Conservation (phyloP, 2,888 invertebrate species). For the Holacanthella duospinosa region DNA sequence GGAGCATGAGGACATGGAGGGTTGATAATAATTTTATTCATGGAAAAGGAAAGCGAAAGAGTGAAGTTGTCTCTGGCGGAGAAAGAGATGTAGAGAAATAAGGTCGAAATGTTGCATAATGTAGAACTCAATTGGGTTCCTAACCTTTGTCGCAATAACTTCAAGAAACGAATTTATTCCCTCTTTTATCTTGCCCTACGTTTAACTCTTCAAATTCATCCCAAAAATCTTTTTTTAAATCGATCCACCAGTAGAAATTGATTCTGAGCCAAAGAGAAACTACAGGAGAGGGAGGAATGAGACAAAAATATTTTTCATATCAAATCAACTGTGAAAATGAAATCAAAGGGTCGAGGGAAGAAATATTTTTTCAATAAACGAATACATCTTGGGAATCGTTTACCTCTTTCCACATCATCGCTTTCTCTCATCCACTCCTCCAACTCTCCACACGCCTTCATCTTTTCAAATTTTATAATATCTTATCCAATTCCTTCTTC, state of each 20-base stretch:
- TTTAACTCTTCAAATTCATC: neutral
- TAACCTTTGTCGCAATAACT: constrained; percentile 1
- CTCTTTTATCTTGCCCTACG: neutral
- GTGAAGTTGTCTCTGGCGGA: neutral
- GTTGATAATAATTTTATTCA: constrained; percentile 11
- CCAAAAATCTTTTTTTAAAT: constrained; percentile 9
- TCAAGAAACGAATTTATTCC: neutral
- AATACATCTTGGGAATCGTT: constrained; percentile 9
- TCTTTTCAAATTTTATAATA: constrained; percentile 2
- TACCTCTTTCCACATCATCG: neutral
- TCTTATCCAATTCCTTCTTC: neutral
- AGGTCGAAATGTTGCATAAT: constrained; percentile 7
- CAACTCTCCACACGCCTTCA: neutral
- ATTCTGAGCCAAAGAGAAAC: constrained; percentile 17
- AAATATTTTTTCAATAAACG: constrained; percentile 33
- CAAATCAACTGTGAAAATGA: constrained; percentile 27
- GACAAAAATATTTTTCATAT: constrained; percentile 16
- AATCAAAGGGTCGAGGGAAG: constrained; percentile 22
- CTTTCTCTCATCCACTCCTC: neutral
- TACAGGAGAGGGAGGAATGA: constrained; percentile 1
- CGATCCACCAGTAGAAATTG: constrained; percentile 19
- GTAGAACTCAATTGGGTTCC: constrained; percentile 6
- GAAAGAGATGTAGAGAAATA: constrained; percentile 3
- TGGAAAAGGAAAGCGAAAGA: constrained; percentile 9
- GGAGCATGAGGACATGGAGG: constrained; percentile 6